phyloP scores from a whole-genome alignment of 1,140 invertebrate species.

The Caerostris extrusa region DNA sequence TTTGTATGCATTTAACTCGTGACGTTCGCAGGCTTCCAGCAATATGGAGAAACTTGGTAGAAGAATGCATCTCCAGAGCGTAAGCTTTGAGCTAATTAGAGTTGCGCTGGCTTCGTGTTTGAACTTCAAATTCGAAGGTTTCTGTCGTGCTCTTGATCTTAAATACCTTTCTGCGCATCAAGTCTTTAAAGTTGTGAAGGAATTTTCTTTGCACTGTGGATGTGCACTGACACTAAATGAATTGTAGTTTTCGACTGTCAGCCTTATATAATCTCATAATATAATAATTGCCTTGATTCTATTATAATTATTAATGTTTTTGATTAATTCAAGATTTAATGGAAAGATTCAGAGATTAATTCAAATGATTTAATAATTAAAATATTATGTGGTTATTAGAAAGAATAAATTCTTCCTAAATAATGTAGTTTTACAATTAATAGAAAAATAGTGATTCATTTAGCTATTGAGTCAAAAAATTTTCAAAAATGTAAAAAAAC shows the following conservation, averaged over 20 bases:
- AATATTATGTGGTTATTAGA: no score
- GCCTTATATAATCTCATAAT: neutral
- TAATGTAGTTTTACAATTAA: no score
- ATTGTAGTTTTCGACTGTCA: neutral
- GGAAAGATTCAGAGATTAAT: no score
- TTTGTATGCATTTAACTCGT: constrained; percentile 31
- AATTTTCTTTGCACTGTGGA: neutral
- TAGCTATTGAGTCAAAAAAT: no score
- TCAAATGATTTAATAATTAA: no score
- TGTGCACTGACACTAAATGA: neutral
- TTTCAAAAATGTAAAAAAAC: no score
- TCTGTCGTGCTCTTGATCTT: constrained; percentile 8
- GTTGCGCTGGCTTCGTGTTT: constrained; percentile 29
- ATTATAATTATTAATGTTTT: no score
- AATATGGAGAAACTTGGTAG: constrained; percentile 15
- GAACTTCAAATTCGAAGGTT: neutral
- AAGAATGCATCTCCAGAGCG: constrained; percentile 10
- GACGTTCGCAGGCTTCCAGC: neutral
- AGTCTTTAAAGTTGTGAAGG: constrained; percentile 16
- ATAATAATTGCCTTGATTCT: no score
- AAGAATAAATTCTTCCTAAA: no score
- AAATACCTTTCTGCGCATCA: constrained; percentile 11
- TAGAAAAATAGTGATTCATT: no score
- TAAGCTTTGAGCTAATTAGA: constrained; percentile 36
- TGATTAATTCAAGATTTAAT: no score